A percentile compares a stretch with the other conserved stretches of the same genome.
Conservation (phyloP, 1,140 invertebrate genomes). For the Macrostomum lignano region DNA sequence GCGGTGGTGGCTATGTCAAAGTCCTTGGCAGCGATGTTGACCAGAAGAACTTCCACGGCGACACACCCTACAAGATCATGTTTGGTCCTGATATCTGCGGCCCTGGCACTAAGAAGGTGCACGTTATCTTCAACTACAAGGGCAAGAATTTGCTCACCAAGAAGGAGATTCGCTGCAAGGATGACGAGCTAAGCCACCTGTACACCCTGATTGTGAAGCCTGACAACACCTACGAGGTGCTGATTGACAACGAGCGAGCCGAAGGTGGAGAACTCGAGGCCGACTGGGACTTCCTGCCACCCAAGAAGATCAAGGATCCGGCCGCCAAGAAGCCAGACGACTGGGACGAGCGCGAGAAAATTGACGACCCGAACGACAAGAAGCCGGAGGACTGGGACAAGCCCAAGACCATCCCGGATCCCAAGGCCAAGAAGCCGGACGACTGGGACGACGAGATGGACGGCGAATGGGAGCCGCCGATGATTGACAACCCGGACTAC, state of each 20-base stretch:
- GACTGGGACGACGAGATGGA: conserved; percentile 99
- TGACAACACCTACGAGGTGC: conserved; percentile 72
- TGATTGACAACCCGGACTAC: conserved; percentile 35
- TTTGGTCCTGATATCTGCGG: conserved; percentile 98
- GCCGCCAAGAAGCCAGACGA: conserved; percentile 28
- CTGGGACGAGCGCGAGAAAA: conserved; percentile 67
- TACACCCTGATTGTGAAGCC: conserved; percentile 82
- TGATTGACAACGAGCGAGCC: conserved; percentile 85
- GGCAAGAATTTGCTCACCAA: conserved; percentile 87
- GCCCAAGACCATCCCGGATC: conserved; percentile 85
- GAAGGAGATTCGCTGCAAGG: conserved; percentile 42
- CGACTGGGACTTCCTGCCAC: conserved; percentile 62
- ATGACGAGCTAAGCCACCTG: conserved; percentile 38
- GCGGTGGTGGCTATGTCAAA: conserved; percentile 90
- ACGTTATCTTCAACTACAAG: conserved; percentile 96
- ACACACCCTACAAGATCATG: conserved; percentile 83
- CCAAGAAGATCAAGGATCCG: conserved; percentile 28
- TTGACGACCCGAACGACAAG: conserved; percentile 70
- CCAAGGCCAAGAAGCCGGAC: conserved; percentile 81
- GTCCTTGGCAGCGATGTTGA: conserved; percentile 65
- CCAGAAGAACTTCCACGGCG: conserved; percentile 72
- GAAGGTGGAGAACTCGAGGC: conserved; percentile 65
- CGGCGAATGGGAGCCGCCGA: conserved; percentile 74
- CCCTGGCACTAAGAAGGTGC: conserved; percentile 87
- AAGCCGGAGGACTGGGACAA: conserved; percentile 67